Base-by-base conservation (phyloP, 2,113 vertebrate species). In the Gobiocypris rarus region DNA sequence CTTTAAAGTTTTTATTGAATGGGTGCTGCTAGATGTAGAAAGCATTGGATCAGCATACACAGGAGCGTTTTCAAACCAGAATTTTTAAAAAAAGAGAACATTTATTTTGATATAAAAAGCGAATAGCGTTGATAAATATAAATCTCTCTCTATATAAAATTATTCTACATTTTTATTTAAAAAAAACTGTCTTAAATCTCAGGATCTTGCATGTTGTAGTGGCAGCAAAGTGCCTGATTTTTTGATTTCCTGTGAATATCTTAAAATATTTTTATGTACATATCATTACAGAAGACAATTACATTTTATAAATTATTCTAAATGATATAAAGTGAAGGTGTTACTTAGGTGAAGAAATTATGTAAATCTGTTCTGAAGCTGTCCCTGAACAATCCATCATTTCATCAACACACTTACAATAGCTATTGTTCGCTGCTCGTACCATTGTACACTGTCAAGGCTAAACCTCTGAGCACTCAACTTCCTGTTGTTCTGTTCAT, bases 41-140 rank as follows among this genome's bases (percentile, higher is more conserved):
- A 74, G 75, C 75, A 77, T 87, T 58, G 54, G 77, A 84, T 77
- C 86, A 79, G 85, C 58, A 86, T 74, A 59, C 71, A 86, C 71
- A 86, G 87, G 65, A 85, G 85, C 84, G 77, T 85, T 83, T 45
- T 52, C 90, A 87, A 88, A 86, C 79, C 89, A 63, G 80, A 84
- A 86, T 86, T 56, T 41, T 85, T 86, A 87, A 85, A 71, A 71
- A 87, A 86, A 89, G 82, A 91, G 90, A 92, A 92, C 90, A 92
- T 94, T 93, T 95, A 95, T 95, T 95, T 95, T 95, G 93, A 87
- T 95, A 95, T 93, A 92, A 93, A 92, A 91, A 93, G 90, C 59
- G 82, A 89, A 94, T 88, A 83, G 74, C 86, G 84, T 93, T 94
- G 91, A 94, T 94, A 92, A 94, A 93, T 94, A 94, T 94, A 94